Conservation (phyloP, 2,113 vertebrate species). For the Protomyctophum bolini region DNA sequence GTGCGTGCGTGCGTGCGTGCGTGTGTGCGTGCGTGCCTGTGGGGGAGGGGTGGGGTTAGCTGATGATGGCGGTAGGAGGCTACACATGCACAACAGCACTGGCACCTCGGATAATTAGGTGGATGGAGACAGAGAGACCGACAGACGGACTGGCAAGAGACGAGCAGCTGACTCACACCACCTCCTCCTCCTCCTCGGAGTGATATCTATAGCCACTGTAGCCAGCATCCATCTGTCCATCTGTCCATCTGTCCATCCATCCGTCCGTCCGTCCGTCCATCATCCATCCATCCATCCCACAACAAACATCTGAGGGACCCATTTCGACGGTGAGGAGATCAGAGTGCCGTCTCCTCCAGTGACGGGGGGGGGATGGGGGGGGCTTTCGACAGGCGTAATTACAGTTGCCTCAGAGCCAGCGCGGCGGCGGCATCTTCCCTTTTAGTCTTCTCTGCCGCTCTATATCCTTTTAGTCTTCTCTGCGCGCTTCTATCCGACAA, state of each 20-base stretch:
- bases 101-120: slow-evolving; percentile 48
- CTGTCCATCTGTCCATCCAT: too few species aligned
- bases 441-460: slow-evolving; percentile 30
- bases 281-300: too few species aligned
- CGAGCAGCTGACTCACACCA: slow-evolving; percentile 56
- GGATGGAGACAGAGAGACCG: slow-evolving; percentile 30
- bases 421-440: slow-evolving; percentile 39
- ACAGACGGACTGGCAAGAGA: slow-evolving; percentile 53
- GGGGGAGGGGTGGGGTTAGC: too few species aligned
- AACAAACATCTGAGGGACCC: slow-evolving; percentile 71
- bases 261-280: too few species aligned
- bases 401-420: slow-evolving; percentile 63
- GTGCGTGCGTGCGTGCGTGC: too few species aligned
- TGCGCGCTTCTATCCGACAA: background rate
- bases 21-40: too few species aligned
- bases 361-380: slow-evolving; percentile 3
- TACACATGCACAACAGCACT: slow-evolving; percentile 16
- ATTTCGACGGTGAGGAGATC: slow-evolving; percentile 68
- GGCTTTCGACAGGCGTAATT: slow-evolving; percentile 66
- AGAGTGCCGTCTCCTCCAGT: slow-evolving; percentile 61
- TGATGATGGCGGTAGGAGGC: background rate
- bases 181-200: too few species aligned
- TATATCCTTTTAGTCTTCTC: slow-evolving; percentile 39
- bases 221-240: too few species aligned
- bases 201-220: too few species aligned